phyloP scores from a whole-genome alignment of 2,113 vertebrate genomes.

The Rhinolophus ferrumequinum region DNA sequence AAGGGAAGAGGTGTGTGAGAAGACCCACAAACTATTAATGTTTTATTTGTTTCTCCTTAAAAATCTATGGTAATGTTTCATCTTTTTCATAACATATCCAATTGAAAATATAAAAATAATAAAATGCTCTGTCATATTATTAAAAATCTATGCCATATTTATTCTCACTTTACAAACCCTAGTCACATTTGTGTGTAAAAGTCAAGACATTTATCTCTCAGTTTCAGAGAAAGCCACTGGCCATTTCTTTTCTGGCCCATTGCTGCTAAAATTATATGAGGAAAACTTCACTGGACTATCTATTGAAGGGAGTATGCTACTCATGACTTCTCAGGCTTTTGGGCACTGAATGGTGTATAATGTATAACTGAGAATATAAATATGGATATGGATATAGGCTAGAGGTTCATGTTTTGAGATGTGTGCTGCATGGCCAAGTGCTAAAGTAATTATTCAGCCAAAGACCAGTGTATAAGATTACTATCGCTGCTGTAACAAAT shows the following conservation, averaged over 20 bases:
- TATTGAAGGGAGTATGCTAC: background rate
- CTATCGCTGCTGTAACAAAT: background rate
- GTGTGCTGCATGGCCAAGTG: no score
- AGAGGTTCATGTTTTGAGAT: background rate
- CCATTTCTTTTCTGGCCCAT: background rate
- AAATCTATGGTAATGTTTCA: background rate
- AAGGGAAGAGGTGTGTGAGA: background rate
- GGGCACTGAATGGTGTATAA: background rate
- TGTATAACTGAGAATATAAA: background rate
- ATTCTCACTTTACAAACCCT: background rate
- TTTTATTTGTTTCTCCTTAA: background rate
- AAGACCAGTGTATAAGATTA: background rate
- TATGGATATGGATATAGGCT: accelerated
- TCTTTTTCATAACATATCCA: background rate
- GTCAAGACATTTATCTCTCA: background rate
- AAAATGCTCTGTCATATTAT: background rate
- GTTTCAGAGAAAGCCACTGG: background rate
- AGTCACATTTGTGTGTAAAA: background rate
- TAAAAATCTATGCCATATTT: background rate
- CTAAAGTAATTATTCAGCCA: background rate
- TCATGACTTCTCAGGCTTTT: background rate
- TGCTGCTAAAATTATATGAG: background rate
- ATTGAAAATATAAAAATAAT: background rate
- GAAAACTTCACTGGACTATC: background rate
- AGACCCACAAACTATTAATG: background rate